phyloP scores from a whole-genome alignment of 1,140 invertebrate genomes.

The Ceratosolen solmsi region DNA sequence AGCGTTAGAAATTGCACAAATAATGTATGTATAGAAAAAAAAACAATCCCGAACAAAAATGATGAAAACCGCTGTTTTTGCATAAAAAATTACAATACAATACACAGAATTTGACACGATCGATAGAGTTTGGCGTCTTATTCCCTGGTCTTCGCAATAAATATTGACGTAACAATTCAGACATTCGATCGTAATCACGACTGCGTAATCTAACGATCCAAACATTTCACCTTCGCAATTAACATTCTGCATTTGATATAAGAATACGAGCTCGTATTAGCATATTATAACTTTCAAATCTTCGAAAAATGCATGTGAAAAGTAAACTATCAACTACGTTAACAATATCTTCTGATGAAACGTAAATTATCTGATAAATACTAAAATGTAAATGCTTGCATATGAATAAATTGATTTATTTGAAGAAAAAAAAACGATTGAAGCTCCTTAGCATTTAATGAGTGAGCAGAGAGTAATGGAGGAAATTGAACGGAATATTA shows the following conservation, averaged over 20 bases:
- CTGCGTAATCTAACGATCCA: slow-evolving; percentile 23
- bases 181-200: slow-evolving; percentile 19
- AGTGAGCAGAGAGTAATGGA: too few species aligned
- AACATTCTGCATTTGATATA: slow-evolving; percentile 1
- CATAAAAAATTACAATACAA: background rate
- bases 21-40: background rate
- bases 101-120: slow-evolving; percentile 24
- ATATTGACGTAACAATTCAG: slow-evolving; percentile 11
- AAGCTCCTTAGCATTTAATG: too few species aligned
- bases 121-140: background rate
- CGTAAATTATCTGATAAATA: too few species aligned
- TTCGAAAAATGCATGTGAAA: too few species aligned
- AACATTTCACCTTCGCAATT: background rate
- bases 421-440: too few species aligned
- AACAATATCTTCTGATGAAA: too few species aligned
- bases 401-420: too few species aligned
- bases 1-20: background rate
- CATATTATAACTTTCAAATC: too few species aligned
- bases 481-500: too few species aligned
- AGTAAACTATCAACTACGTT: too few species aligned
- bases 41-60: background rate
- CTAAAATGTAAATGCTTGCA: too few species aligned
- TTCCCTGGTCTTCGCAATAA: background rate
- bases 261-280: too few species aligned
- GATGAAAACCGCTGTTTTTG: background rate